Evolutionary conservation across 1,140 invertebrate species (phyloP), one percentile per base, ranked within the genome.

Genomic region (Planococcus citri): DNA sequence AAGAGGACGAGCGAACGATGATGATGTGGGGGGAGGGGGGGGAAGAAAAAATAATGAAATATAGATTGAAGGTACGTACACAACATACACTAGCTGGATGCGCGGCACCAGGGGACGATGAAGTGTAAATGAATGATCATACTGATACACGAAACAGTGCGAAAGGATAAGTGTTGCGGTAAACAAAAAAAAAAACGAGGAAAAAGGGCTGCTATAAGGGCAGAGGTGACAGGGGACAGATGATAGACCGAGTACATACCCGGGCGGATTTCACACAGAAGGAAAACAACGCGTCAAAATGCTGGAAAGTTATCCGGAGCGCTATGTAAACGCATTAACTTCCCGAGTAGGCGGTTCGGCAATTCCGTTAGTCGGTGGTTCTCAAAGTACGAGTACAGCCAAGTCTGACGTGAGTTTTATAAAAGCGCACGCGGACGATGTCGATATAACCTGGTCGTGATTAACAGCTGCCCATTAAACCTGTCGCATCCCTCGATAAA

Each of bases 381-480:
- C 41, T 17, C 17, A 51, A 51, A 51, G 12, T 51, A 17, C 6
- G 41, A 4, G 41, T 20, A 17, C 17, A 51, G n/a, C 41, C n/a
- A n/a, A n/a, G n/a, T n/a, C n/a, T n/a, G n/a, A n/a, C n/a, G n/a
- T n/a, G n/a, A n/a, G 33, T 37, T 37, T 37, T 37, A 37, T n/a
- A n/a, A n/a, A 33, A 3, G 29, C 29, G 29, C 4, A 33, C 29
- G 29, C 41, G 2, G n/a, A 3, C 41, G 41, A 51, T 51, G 17
- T 2, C 17, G 3, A 51, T n/a, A 3, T 51, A 9, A 51, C 41
- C 10, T 4, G 6, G 6, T 17, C 41, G 12, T 51, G 41, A 51
- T 51, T 51, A 51, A 51, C 41, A 51, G 41, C 41, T 51, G 41
- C 41, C 41, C 41, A 51, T 51, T 51, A 51, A 51, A 51, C 41